These are phyloP conservation scores for Acipenser transmontanus DNA, from an alignment of 2,797 vertebrate genomes.

Conservation along the genomic window DNA sequence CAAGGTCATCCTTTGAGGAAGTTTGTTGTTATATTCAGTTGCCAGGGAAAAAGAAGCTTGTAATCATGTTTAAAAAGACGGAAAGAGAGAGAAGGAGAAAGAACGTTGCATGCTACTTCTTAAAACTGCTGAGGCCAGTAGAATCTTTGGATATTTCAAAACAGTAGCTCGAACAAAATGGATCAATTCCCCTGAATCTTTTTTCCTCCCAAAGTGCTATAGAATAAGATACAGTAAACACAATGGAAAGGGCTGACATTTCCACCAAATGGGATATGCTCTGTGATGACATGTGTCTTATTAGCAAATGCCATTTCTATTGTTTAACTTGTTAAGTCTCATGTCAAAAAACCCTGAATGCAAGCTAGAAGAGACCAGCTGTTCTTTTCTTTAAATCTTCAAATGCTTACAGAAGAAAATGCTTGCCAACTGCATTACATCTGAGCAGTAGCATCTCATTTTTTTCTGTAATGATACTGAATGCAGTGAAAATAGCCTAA, in stretches of 20 bases:
- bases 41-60: conserved; percentile 17
- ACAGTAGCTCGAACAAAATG: conserved; percentile 11
- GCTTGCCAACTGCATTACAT: too few species aligned
- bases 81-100: not conserved
- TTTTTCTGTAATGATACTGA: too few species aligned
- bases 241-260: conserved; percentile 1
- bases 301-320: not conserved
- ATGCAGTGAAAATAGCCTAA: too few species aligned
- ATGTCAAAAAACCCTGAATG: too few species aligned
- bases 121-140: not conserved
- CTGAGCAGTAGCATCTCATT: too few species aligned
- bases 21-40: conserved; percentile 30
- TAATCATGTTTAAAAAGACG: too few species aligned
- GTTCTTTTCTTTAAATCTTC: too few species aligned
- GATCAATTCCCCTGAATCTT: not conserved
- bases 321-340: too few species aligned
- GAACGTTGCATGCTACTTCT: not conserved
- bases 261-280: not conserved
- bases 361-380: too few species aligned
- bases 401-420: too few species aligned
- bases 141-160: conserved; percentile 4
- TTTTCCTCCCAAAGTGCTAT: too few species aligned
- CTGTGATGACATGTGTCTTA: conserved; percentile 2
- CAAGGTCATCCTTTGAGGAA: conserved; percentile 4
- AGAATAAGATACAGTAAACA: conserved; percentile 2